Evolutionary conservation across 2,797 vertebrate genomes (phyloP).

Genomic region (Siniperca undulata): DNA sequence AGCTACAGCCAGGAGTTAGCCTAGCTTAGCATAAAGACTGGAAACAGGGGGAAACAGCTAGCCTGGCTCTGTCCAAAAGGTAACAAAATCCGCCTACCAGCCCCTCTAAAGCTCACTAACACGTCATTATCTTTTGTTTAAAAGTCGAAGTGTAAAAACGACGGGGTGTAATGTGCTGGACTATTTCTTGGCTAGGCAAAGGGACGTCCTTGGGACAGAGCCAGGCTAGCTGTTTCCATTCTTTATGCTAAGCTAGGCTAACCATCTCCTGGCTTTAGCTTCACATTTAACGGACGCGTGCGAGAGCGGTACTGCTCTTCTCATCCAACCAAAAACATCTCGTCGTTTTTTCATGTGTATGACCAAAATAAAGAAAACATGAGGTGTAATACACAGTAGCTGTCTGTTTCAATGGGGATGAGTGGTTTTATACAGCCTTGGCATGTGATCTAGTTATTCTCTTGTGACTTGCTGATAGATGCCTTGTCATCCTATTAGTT

Average conservation of each 20-base stretch:
- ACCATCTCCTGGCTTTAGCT: too few relatives aligned
- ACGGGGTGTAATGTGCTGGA: not conserved
- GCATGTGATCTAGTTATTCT: constrained; percentile 16
- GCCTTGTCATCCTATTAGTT: not conserved
- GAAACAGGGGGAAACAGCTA: not conserved
- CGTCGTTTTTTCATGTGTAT: not conserved
- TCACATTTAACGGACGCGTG: not conserved
- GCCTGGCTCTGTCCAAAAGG: not conserved
- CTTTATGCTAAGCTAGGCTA: not conserved
- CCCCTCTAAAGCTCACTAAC: too few relatives aligned
- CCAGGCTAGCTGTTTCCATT: too few relatives aligned
- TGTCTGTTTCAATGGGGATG: not conserved
- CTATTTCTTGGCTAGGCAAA: not conserved
- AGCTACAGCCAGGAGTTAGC: not conserved
- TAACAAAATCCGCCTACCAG: not conserved
- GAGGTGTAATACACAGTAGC: not conserved
- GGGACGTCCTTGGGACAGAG: not conserved
- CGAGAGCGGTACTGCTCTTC: too few relatives aligned
- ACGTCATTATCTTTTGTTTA: too few relatives aligned
- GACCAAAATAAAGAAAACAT: not conserved
- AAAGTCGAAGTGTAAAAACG: not conserved
- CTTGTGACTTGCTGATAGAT: not conserved
- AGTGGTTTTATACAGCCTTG: not conserved
- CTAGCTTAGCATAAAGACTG: not conserved
- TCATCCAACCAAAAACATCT: not conserved